These are phyloP conservation scores for Tetraneura akinire DNA, from an alignment of 1,140 invertebrate species.

Conservation along the genomic window DNA sequence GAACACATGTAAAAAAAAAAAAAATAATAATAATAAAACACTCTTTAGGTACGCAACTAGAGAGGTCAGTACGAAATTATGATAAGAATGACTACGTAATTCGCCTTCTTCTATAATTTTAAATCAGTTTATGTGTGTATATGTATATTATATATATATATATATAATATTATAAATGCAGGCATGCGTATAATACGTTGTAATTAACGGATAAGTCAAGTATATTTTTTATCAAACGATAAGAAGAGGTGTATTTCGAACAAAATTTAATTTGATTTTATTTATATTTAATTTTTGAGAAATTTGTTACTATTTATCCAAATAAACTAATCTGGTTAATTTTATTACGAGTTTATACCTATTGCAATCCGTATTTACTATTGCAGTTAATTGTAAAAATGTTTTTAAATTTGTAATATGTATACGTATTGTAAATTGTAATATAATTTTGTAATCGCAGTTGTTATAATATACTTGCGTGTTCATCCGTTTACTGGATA, in stretches of 20 bases:
- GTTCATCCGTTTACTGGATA: too few species aligned
- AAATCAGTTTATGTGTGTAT: background rate
- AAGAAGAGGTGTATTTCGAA: background rate
- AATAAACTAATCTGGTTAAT: too few species aligned
- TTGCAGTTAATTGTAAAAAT: too few species aligned
- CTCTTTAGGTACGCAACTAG: background rate
- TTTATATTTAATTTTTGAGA: too few species aligned
- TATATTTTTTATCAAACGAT: background rate
- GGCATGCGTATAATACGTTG: background rate
- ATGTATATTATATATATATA: background rate
- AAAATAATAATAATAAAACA: too few species aligned
- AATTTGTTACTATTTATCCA: too few species aligned
- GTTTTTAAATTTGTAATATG: too few species aligned
- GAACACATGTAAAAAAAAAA: background rate
- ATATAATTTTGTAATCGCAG: too few species aligned
- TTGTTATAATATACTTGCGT: too few species aligned
- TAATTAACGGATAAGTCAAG: background rate
- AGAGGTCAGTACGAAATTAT: conserved; percentile 20
- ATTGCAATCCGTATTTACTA: too few species aligned
- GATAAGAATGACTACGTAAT: conserved; percentile 19
- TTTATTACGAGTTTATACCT: too few species aligned
- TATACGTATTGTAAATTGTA: too few species aligned
- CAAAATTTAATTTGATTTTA: background rate
- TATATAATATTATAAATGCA: background rate
- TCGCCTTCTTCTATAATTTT: background rate